These are phyloP conservation scores for Taeniopygia guttata DNA, from an alignment of 2,797 vertebrate genomes.

Conservation along the genomic window DNA sequence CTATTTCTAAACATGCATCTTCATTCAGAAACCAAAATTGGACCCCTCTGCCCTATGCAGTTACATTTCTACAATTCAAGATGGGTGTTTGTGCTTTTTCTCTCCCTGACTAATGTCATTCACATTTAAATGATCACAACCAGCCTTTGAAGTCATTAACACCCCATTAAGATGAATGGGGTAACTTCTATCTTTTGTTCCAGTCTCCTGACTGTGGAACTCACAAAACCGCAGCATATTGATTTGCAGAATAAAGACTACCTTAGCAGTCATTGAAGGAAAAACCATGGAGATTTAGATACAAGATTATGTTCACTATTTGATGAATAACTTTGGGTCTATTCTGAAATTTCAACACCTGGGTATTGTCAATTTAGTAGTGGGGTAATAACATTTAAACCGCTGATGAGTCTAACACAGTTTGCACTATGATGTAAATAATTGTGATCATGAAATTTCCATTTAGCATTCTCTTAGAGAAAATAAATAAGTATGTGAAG, in stretches of 20 bases:
- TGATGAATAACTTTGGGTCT: slow-evolving; percentile 15
- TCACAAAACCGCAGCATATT: slow-evolving; percentile 38
- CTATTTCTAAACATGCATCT: background rate
- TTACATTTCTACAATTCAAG: slow-evolving; percentile 55
- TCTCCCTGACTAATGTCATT: slow-evolving; percentile 66
- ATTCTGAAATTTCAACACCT: slow-evolving; percentile 16
- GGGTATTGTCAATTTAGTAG: background rate
- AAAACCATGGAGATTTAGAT: slow-evolving; percentile 50
- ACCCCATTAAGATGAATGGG: slow-evolving; percentile 70
- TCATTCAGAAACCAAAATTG: slow-evolving; percentile 50
- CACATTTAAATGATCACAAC: slow-evolving; percentile 69
- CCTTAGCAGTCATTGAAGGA: background rate
- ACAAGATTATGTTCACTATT: slow-evolving; percentile 8
- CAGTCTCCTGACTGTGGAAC: slow-evolving; percentile 16
- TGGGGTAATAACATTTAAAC: slow-evolving; percentile 33
- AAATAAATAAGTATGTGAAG: slow-evolving; percentile 16
- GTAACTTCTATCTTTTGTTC: slow-evolving; percentile 69
- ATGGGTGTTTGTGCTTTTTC: slow-evolving; percentile 59
- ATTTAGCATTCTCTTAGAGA: slow-evolving; percentile 14
- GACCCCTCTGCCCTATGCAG: slow-evolving; percentile 55
- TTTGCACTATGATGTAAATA: slow-evolving; percentile 43
- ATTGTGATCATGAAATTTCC: slow-evolving; percentile 33
- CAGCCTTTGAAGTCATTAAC: slow-evolving; percentile 66
- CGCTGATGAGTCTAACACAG: background rate
- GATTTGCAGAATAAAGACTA: slow-evolving; percentile 58